A percentile compares a stretch with the other conserved stretches of the same genome.
These are phyloP conservation scores for Drosophila baimaii DNA, from an alignment of 1,140 invertebrate genomes.

Conservation along the genomic window DNA sequence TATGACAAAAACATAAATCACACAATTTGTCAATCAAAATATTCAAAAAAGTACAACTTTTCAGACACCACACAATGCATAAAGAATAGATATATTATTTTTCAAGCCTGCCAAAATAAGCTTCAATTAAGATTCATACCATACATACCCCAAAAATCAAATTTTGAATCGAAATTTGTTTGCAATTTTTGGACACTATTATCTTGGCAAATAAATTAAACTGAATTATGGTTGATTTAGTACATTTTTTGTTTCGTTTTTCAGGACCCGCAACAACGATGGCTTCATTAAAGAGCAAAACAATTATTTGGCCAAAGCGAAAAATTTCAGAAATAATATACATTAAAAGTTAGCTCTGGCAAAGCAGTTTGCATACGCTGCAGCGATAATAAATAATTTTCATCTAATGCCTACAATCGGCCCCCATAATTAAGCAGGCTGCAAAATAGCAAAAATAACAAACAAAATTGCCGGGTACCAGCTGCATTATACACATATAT, in stretches of 20 bases:
- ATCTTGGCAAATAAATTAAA: constrained; percentile 43
- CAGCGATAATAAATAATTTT: constrained; percentile 64
- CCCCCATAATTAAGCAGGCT: constrained; percentile 55
- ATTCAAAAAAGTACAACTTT: no score
- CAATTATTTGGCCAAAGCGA: constrained; percentile 14
- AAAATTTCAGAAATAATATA: constrained; percentile 33
- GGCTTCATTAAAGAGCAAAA: constrained; percentile 37
- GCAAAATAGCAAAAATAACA: constrained; percentile 32
- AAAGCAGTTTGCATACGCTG: constrained; percentile 25
- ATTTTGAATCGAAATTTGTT: constrained; percentile 17
- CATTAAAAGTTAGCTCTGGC: constrained; percentile 25
- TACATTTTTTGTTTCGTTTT: background rate
- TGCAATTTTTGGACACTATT: constrained; percentile 17
- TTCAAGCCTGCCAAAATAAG: background rate
- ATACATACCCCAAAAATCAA: constrained; percentile 1
- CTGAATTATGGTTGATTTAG: constrained; percentile 40
- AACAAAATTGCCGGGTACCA: constrained; percentile 36
- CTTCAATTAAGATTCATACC: background rate
- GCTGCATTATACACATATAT: constrained; percentile 52
- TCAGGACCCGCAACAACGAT: constrained; percentile 4
- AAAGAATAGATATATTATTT: background rate
- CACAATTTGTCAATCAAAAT: background rate
- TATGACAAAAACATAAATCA: background rate
- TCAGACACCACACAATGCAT: no score
- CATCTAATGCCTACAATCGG: constrained; percentile 65